Conservation (phyloP, 2,113 vertebrate genomes). For the Bujurquina vittata region DNA sequence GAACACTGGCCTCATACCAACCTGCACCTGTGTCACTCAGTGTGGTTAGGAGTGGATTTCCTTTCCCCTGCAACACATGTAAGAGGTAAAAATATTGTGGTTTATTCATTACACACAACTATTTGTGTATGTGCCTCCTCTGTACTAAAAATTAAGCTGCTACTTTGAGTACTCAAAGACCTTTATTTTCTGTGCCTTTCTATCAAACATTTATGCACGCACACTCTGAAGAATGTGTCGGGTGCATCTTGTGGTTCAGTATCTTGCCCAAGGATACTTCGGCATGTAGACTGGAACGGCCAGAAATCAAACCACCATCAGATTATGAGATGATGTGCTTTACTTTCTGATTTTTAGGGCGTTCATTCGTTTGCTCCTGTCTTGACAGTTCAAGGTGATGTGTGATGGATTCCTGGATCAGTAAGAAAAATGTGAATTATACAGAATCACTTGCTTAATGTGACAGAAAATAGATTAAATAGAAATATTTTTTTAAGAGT, state of each 20-base stretch:
- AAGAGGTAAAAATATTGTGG: not conserved
- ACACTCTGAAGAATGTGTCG: too few relatives aligned
- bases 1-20: not conserved
- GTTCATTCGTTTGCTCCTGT: too few relatives aligned
- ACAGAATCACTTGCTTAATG: not conserved
- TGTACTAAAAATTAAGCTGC: not conserved
- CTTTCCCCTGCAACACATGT: not conserved
- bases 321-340: too few relatives aligned
- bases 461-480: not conserved
- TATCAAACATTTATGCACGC: too few relatives aligned
- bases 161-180: too few relatives aligned
- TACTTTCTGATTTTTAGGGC: too few relatives aligned
- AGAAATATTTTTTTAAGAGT: rapidly evolving
- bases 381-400: not conserved
- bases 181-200: too few relatives aligned
- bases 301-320: too few relatives aligned
- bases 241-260: too few relatives aligned
- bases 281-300: too few relatives aligned
- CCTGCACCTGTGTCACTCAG: not conserved
- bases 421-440: not conserved
- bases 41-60: not conserved
- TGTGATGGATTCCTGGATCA: not conserved
- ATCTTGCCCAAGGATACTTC: too few relatives aligned
- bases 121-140: rapidly evolving
- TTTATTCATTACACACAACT: not conserved